Conservation (phyloP, 2,888 invertebrate genomes). For the Eudemis profundana region DNA sequence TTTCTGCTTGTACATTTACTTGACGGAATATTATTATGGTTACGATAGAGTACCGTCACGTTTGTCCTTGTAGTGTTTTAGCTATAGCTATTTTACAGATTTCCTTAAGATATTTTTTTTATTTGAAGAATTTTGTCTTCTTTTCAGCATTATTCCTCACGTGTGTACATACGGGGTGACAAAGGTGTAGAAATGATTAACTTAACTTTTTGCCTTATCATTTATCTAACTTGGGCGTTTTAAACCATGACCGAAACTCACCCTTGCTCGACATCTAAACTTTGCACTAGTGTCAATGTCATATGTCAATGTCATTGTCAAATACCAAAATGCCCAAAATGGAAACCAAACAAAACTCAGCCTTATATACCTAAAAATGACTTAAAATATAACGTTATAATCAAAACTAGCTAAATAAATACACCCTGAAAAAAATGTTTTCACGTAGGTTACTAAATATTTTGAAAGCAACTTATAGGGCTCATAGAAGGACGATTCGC, state of each 20-base stretch:
- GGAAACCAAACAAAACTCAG: conserved; percentile 8
- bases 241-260: conserved; percentile 6
- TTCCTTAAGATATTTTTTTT: too few species aligned
- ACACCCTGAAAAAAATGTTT: conserved; percentile 60
- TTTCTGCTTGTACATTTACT: too few species aligned
- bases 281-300: not conserved
- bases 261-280: not conserved
- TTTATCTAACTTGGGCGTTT: conserved; percentile 6
- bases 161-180: too few species aligned
- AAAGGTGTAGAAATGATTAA: too few species aligned
- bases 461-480: conserved; percentile 56
- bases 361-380: conserved; percentile 2
- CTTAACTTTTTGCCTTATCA: too few species aligned
- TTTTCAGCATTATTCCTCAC: too few species aligned
- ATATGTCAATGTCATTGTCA: not conserved
- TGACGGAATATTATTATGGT: too few species aligned
- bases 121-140: too few species aligned
- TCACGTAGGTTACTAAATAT: conserved; percentile 61
- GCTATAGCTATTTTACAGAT: too few species aligned
- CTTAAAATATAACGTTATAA: not conserved
- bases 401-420: conserved; percentile 20
- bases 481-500: conserved; percentile 54
- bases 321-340: not conserved
- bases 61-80: too few species aligned
- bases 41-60: too few species aligned